Evolutionary conservation across 2,888 invertebrate genomes (phyloP), one percentile per base, ranked within the genome.

Genomic region (Amiota minor): DNA sequence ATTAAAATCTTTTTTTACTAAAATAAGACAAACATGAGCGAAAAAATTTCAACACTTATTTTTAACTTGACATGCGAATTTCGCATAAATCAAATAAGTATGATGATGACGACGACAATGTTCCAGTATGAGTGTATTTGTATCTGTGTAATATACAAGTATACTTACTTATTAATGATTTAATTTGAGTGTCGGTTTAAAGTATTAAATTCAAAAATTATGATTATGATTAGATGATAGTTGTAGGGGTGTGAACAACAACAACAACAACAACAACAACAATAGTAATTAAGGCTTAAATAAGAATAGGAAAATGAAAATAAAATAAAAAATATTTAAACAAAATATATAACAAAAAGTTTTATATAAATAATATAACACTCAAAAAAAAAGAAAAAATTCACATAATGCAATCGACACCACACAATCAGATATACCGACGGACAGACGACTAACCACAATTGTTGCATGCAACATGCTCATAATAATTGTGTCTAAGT

Each of bases 191-290:
- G 20, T 59, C 18, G 20, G 20, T 35, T 16, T 20, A 59, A 59
- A 59, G 59, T 59, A 59, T 59, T 59, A 59, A 59, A 16, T 59
- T 10, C 59, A 53, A 53, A 35, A 53, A 53, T 53, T 53, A 53
- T 53, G 53, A 53, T 53, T 59, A 59, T 20, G 59, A 35, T 35
- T 35, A 35, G 35, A 8, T 35, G 35, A 8, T 35, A 35, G 35
- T 35, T 6, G 35, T 20, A 59, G 59, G 59, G 59, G 59, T 59
- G 59, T 59, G 62, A 62, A 62, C 35, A 62, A 62, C 62, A 35
- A 62, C 62, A 62, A 9, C 35, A 35, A 35, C 62, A 62, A 45
- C 8, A 62, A 18, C 45, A 9, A 45, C 45, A 62, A 45, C n/a
- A 23, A 45, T 9, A 35, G 45, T 14, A 18, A 62, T 14, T 35